Base-by-base conservation (phyloP, 2,888 invertebrate genomes). In the Drosophila nr. perissopoda region DNA sequence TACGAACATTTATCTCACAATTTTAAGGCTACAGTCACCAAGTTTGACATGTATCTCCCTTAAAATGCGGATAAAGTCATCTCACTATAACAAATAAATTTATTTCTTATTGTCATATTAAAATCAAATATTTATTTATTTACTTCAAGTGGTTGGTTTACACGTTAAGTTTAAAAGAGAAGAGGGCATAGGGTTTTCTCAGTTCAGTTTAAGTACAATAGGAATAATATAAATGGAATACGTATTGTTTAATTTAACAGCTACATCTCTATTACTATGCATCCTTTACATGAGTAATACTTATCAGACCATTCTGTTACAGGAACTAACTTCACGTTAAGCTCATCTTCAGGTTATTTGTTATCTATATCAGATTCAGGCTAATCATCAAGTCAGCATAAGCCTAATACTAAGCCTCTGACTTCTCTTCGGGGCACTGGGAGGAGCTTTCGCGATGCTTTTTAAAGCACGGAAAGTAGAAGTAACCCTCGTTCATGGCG, bases 401-500 rank as follows among this genome's bases (percentile, higher is more conserved):
- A 48, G 11, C 42, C 25, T 46, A 63, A n/a, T 54, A 27, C 40
- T 73, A 71, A 63, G 85, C 70, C 58, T 88, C 76, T 75, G 87
- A 86, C 79, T 90, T 85, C 18, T 53, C 57, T 34, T 81, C 74
- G 61, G 40, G 66, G 31, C 68, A 59, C 29, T 62, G 18, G 31
- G 66, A 65, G 40, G 70, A 52, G 36, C 62, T 85, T 61, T 74
- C 73, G 25, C 72, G 68, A 31, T 69, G 74, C 53, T 83, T 84
- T 6, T 79, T 62, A 2, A 87, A 69, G 69, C 94, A 94, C 0
- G 93, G 93, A 83, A 95, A 94, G 64, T 94, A 94, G 70, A 94
- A 93, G 67, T 94, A 89, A 42, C 92, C 91, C 81, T 95, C 95
- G 61, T 93, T 93, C 80, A 94, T 93, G 2, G 94, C 94, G 87